Evolutionary conservation across 2,888 invertebrate species (phyloP), one percentile per base, ranked within the genome.

Genomic region (Gibbula magus): DNA sequence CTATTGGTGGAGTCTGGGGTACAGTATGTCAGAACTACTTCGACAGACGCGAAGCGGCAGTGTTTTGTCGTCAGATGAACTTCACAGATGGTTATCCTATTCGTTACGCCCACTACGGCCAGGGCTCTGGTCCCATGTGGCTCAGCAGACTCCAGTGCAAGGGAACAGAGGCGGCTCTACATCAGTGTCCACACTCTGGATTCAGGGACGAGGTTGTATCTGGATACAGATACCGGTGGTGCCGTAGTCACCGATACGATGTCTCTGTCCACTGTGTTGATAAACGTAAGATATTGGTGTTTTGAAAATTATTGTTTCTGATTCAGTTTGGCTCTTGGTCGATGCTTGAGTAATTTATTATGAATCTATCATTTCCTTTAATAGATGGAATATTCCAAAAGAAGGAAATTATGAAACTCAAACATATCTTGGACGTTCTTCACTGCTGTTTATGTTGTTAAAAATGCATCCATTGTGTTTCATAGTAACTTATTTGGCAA

Each of bases 1-100:
- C 95, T 92, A 94, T 96, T 95, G 92, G 93, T 82, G 95, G 95
- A 0, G 94, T 94, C 79, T 96, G 95, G 95, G 96, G 96, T 0
- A 95, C 95, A 82, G 94, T 96, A 5, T 96, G 96, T 90, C 96
- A 96, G 88, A 95, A 96, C 85, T 94, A 95, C 85, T 96, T 96
- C 90, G 95, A 95, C 20, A 91, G 95, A 82, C 93, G 93, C 22
- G 95, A 96, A 86, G 96, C 96, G 0, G 94, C 95, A 85, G 96
- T 96, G 0, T 81, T 91, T 35, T 91, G 91, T 79, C 88, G 89
- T 2, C 81, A 84, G 18, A 82, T 87, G 74, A 87, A 86, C 32
- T 90, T 85, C 82, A 84, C 83, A 32, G 89, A 87, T 73, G 90
- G 90, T 2, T 88, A 87, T 75, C 86, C 88, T 0, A 75, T 88